A percentile compares a stretch with the other conserved stretches of the same genome.
Evolutionary conservation across 2,888 invertebrate species (phyloP).

Genomic region (Chrysolina americana): DNA sequence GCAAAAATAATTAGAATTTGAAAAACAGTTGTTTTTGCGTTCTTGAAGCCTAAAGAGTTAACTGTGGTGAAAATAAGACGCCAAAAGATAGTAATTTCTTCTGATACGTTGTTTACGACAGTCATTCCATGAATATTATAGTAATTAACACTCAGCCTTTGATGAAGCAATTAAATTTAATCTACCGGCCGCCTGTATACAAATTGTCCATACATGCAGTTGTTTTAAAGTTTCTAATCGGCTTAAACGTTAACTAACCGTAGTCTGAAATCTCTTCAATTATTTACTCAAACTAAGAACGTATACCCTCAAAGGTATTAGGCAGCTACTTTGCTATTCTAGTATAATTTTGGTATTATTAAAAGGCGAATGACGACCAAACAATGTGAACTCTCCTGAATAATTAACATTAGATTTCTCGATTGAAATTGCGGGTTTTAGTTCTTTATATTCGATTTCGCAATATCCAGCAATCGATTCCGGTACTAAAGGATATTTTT

Average conservation of each 20-base stretch:
- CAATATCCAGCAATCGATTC: background rate
- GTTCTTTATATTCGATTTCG: background rate
- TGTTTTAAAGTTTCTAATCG: slow-evolving; percentile 10
- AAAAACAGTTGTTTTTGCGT: no score
- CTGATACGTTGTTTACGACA: background rate
- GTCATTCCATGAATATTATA: background rate
- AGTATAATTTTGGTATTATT: background rate
- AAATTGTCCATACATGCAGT: slow-evolving; percentile 3
- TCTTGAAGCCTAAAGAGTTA: no score
- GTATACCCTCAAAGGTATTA: background rate
- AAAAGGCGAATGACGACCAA: background rate
- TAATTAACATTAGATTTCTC: slow-evolving; percentile 3
- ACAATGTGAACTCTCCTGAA: background rate
- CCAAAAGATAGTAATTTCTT: no score
- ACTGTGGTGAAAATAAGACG: no score
- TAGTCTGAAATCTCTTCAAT: slow-evolving; percentile 12
- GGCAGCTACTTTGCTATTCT: background rate
- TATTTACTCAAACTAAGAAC: slow-evolving; percentile 8
- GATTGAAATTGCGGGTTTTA: background rate
- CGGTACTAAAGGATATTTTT: no score
- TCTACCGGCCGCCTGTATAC: background rate
- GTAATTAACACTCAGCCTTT: background rate
- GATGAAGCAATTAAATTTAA: slow-evolving; percentile 6
- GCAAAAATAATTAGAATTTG: no score
- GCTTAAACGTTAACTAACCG: slow-evolving; percentile 21